Evolutionary conservation across 2,113 vertebrate genomes (phyloP), one percentile per base, ranked within the genome.

Genomic region (Haemorhous mexicanus): DNA sequence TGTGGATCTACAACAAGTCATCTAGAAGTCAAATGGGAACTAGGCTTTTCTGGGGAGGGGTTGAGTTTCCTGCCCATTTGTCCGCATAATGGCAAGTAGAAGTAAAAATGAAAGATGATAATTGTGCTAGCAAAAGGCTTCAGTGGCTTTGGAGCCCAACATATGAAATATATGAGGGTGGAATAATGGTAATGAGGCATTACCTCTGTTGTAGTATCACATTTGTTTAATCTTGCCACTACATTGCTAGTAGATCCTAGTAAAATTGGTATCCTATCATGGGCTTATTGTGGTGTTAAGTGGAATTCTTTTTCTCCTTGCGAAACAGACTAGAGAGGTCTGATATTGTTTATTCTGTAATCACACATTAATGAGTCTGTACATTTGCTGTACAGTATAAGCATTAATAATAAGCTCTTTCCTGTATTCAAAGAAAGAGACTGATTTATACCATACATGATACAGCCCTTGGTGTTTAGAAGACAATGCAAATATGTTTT

Each of bases 311-410:
- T 85, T 84, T 47, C 59, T 87, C 33, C 82, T 32, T 59, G 41
- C 66, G 90, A 83, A 91, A 92, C 44, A 63, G 52, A 30, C 15
- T 46, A 47, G 24, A 67, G 32, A 76, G 77, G 37, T 93, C 47
- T 94, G 24, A 41, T 95, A 35, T 32, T 94, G 74, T 93, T 95
- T 91, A 22, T 95, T 85, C 52, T 84, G 35, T 90, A 95, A 88
- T 75, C 89, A 47, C 35, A 88, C 44, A 52, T 92, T 93, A 87
- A 63, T 35, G 24, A 77, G 23, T 46, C 64, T 94, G 53, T 82
- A 69, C 4, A 3, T 70, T 91, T 19, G 10, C 59, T 81, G 4
- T 74, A 62, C 63, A 76, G 11, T 55, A 15, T 75, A 87, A 68
- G 39, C 24, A 37, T 55, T 73, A 33, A 46, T 43, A 55, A 20